Base-by-base conservation (phyloP, 2,888 invertebrate species). In the Dilophus febrilis region DNA sequence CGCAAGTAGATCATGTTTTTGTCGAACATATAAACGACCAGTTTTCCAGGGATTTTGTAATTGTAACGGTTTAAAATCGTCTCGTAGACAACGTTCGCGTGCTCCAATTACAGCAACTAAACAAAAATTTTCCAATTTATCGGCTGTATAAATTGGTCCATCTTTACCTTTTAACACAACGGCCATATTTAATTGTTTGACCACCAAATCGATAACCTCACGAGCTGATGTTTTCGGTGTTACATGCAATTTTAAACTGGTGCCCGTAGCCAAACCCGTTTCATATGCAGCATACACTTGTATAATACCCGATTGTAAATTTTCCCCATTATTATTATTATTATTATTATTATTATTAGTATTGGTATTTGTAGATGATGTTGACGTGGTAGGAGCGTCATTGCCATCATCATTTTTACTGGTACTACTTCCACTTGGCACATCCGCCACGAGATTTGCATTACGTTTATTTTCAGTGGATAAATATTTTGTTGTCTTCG, bases 281-380 rank as follows among this genome's bases (percentile, higher is more conserved):
- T 94, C 87, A 59, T 95, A 97, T 1, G 95, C 94, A 6, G 94
- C 92, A 56, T 83, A 94, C 7, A 97, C 91, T 69, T 94, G 76
- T 27, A 75, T 65, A 7, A 63, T 63, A 19, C 59, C 59, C 1
- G 61, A 52, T 1, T 50, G 45, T 13, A 45, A 42, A 40, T 33
- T 41, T 29, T 31, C 28, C 33, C 32, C 38, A 32, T 40, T 38
- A 29, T 29, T 29, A 13, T 29, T 12, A 4, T 29, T 29, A 13
- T 29, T 22, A 22, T 22, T 22, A 22, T 22, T 8, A 22, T 22
- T 22, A n/a, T n/a, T n/a, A 22, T 22, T 22, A 6, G 22, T 28
- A 35, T 32, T 14, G 40, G n/a, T 36, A 28, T 35, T 27, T 14
- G 19, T 22, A 5, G 37, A 13, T 16, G 38, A 29, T 19, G 12